Base-by-base conservation (phyloP, 2,797 vertebrate species). In the Cyprinodon diabolis region DNA sequence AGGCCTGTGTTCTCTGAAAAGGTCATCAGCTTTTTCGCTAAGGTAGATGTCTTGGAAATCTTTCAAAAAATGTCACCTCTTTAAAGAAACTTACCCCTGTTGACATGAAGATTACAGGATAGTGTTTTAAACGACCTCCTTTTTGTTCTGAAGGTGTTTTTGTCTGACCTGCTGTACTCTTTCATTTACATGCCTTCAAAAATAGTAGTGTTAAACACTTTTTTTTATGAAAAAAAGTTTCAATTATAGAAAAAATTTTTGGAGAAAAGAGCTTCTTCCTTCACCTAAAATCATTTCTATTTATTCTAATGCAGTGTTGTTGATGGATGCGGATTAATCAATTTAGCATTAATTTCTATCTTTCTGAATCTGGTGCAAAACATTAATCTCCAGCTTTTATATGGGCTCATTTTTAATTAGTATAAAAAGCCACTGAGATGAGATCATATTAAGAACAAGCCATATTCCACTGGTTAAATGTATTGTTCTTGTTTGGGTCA, bases 31-130 rank as follows among this genome's bases (percentile, higher is more conserved):
- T 87, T 85, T 86, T 85, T 81, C 85, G 69, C 75, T 82, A 13
- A 47, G 60, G 15, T 57, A 80, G 56, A 55, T 12, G 56, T 79
- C 80, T 76, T 75, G 69, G 76, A 87, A 85, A 66, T 80, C 72
- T 71, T 68, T 43, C 71, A 56, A 23, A 71, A 80, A 83, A 77
- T 48, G 81, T 82, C 74, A 71, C 69, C 72, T 69, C 74, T 66
- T 54, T 60, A 69, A 40, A 73, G 57, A 81, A 81, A 77, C 49
- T 17, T 74, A 48, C 49, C 75, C 72, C 80, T 68, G 79, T 70
- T 80, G 88, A 91, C 78, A 76, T 45, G 71, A 19, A 89, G 81
- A 91, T 91, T 86, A 91, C 72, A 91, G 87, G 86, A 87, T 77
- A 78, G 57, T 14, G 66, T 75, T 72, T 30, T 60, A 62, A 71